Evolutionary conservation across 1,140 invertebrate species (phyloP).

Genomic region (Drosophila pruinosa): DNA sequence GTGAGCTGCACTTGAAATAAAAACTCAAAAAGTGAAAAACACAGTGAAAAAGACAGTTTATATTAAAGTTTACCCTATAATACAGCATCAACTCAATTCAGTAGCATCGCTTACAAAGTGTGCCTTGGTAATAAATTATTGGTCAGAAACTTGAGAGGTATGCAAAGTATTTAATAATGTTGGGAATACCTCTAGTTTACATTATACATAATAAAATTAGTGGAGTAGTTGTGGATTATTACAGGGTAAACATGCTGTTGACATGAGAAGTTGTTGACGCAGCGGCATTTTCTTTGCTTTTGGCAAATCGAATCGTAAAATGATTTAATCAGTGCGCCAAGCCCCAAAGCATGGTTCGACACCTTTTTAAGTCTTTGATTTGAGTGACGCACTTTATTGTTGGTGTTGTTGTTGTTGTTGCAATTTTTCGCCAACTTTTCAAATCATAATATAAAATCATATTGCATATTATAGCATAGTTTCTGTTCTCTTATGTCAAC

Average conservation of each 20-base stretch:
- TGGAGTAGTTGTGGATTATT: background rate
- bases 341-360: constrained; percentile 36
- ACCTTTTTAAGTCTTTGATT: constrained; percentile 25
- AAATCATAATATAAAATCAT: background rate
- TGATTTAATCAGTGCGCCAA: constrained; percentile 57
- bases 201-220: too few species aligned
- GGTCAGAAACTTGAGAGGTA: too few species aligned
- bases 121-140: too few species aligned
- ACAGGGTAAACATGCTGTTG: background rate
- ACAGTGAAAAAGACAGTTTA: background rate
- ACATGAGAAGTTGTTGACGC: background rate
- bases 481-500: constrained; percentile 61
- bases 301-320: constrained; percentile 33
- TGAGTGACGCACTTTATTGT: background rate
- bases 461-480: background rate
- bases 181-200: too few species aligned
- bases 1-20: constrained; percentile 68
- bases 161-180: too few species aligned
- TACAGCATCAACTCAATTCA: too few species aligned
- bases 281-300: constrained; percentile 10
- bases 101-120: too few species aligned
- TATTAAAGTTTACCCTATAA: background rate
- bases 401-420: constrained; percentile 15
- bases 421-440: constrained; percentile 13
- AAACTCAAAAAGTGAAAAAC: constrained; percentile 17